A percentile compares a stretch with the other conserved stretches of the same genome.
These are phyloP conservation scores for Sebastes kiyomatsui DNA, from an alignment of 2,797 vertebrate genomes.

Conservation along the genomic window DNA sequence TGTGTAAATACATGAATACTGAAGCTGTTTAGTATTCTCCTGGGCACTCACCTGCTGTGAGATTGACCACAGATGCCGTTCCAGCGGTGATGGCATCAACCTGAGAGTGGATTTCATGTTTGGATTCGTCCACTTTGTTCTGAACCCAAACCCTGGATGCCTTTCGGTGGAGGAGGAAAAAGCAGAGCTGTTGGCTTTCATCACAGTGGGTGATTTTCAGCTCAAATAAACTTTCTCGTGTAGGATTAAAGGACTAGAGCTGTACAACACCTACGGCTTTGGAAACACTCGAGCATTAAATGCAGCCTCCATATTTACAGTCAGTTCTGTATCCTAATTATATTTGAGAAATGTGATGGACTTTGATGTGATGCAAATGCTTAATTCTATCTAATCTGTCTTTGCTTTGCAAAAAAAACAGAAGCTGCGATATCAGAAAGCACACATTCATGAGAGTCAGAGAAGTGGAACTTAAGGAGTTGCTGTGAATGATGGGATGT, in stretches of 20 bases:
- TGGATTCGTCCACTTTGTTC: slow-evolving; percentile 99
- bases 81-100: slow-evolving; percentile 98
- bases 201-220: slow-evolving; percentile 65
- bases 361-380: slow-evolving; percentile 27
- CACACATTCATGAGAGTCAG: not conserved
- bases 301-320: slow-evolving; percentile 40
- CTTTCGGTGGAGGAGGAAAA: slow-evolving; percentile 78
- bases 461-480: not conserved
- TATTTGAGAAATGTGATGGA: slow-evolving; percentile 40
- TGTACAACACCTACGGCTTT: slow-evolving; percentile 50
- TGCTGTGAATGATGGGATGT: not conserved
- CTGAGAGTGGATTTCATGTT: slow-evolving; percentile 99
- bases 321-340: slow-evolving; percentile 38
- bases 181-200: slow-evolving; percentile 58
- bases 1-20: slow-evolving; percentile 5
- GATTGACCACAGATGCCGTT: slow-evolving; percentile 99
- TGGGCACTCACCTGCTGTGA: slow-evolving; percentile 92
- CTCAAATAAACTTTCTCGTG: slow-evolving; percentile 53
- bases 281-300: slow-evolving; percentile 52
- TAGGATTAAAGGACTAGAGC: slow-evolving; percentile 60
- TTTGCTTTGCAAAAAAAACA: slow-evolving; percentile 19
- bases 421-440: slow-evolving; percentile 19
- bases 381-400: slow-evolving; percentile 14
- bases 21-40: slow-evolving; percentile 28
- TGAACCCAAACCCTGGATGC: slow-evolving; percentile 98